Conservation (phyloP, 2,113 vertebrate species). For the Synchiropus splendidus region DNA sequence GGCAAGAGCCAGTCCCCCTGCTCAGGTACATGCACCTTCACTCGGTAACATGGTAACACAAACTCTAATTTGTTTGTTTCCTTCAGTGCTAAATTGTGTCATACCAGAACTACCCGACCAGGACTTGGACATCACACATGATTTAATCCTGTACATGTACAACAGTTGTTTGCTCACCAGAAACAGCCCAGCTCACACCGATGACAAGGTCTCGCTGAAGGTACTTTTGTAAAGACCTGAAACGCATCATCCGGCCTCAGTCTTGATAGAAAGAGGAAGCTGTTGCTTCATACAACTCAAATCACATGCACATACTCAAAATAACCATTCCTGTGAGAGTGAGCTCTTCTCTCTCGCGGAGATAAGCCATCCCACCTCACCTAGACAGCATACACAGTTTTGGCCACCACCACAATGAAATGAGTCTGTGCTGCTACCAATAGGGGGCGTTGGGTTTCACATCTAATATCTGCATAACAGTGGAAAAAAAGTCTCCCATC, state of each 20-base stretch:
- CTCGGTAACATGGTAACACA: too few relatives aligned
- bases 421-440: too few relatives aligned
- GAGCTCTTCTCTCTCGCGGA: too few relatives aligned
- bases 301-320: too few relatives aligned
- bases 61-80: conserved; percentile 17
- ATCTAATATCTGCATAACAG: too few relatives aligned
- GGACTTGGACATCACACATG: too few relatives aligned
- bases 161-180: conserved; percentile 21
- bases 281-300: not conserved
- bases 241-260: not conserved
- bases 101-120: not conserved
- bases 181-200: not conserved
- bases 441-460: too few relatives aligned
- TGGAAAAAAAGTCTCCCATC: too few relatives aligned
- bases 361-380: too few relatives aligned
- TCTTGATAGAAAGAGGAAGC: conserved; percentile 4
- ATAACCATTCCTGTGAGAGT: too few relatives aligned
- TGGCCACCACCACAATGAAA: too few relatives aligned
- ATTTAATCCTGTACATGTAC: conserved; percentile 7
- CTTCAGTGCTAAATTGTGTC: conserved; percentile 41
- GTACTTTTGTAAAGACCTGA: conserved; percentile 24
- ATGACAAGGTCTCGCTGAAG: conserved; percentile 25
- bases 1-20: conserved; percentile 28
- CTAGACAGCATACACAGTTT: too few relatives aligned
- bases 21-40: conserved; percentile 45